Evolutionary conservation across 2,797 vertebrate species (phyloP).

Genomic region (Gymnoscopelus microlampas): DNA sequence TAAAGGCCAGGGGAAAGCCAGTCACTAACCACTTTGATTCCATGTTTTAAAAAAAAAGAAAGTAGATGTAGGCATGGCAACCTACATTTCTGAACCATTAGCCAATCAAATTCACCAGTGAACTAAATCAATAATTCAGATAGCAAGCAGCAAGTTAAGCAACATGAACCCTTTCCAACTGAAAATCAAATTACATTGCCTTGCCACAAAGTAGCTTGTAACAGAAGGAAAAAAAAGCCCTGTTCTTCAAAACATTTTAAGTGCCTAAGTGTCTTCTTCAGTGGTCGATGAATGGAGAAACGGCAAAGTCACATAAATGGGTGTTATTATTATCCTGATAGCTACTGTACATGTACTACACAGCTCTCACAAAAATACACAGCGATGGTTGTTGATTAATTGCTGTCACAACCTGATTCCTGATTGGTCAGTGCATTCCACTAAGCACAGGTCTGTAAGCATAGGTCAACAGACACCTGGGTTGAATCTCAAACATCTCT

Average conservation of each 20-base stretch:
- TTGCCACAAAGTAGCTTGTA: constrained; percentile 18
- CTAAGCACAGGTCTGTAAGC: constrained; percentile 74
- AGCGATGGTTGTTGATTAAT: constrained; percentile 41
- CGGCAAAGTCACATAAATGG: constrained; percentile 87
- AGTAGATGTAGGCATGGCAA: constrained; percentile 32
- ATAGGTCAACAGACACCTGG: constrained; percentile 31
- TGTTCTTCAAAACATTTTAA: constrained; percentile 9
- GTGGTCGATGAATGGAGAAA: constrained; percentile 67
- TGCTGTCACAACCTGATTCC: constrained; percentile 58
- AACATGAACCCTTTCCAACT: constrained; percentile 3
- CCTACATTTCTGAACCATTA: constrained; percentile 24
- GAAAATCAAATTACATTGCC: constrained; percentile 8
- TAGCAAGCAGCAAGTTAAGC: not conserved
- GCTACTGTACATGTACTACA: constrained; percentile 69
- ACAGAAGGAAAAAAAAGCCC: constrained; percentile 10
- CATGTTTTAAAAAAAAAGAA: constrained; percentile 4
- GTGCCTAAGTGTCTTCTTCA: constrained; percentile 8
- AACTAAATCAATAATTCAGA: not conserved
- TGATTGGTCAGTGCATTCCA: constrained; percentile 85
- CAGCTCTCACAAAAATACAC: constrained; percentile 73
- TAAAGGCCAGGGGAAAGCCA: constrained; percentile 40
- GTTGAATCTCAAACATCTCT: constrained; percentile 30
- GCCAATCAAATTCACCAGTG: constrained; percentile 19
- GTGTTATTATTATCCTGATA: constrained; percentile 72
- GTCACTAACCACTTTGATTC: constrained; percentile 2